phyloP scores from a whole-genome alignment of 2,888 invertebrate species.

The Leptopterna dolabrata region DNA sequence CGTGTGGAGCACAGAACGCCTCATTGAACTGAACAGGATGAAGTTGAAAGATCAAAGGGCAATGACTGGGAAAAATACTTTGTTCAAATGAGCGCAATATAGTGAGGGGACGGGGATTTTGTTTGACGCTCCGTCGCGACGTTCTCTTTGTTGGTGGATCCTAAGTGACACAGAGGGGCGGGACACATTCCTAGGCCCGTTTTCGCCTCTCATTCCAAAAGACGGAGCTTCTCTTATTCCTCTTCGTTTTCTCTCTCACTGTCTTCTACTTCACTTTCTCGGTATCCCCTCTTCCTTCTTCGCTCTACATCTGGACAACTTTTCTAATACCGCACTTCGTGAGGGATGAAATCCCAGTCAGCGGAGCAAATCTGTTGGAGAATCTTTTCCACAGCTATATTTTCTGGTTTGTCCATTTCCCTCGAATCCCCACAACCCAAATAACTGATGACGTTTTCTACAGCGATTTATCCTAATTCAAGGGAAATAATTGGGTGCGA shows the following conservation, averaged over 20 bases:
- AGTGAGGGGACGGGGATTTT: not conserved
- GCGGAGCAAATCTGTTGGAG: not conserved
- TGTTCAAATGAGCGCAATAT: constrained; percentile 27
- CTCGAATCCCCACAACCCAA: not conserved
- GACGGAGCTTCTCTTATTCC: not conserved
- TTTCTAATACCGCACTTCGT: constrained; percentile 35
- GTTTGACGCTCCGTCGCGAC: not conserved
- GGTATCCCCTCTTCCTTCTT: not conserved
- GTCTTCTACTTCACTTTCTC: not conserved
- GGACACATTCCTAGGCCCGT: not conserved
- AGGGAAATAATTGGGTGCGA: no score
- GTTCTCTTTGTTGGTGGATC: not conserved
- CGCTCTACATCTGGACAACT: not conserved
- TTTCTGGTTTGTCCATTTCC: not conserved
- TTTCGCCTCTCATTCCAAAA: not conserved
- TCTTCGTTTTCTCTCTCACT: not conserved
- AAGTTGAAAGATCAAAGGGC: constrained; percentile 34
- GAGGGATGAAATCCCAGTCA: constrained; percentile 17
- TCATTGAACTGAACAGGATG: constrained; percentile 18
- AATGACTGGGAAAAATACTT: constrained; percentile 31
- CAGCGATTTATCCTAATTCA: not conserved
- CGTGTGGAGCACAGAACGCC: not conserved
- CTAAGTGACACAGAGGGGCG: not conserved
- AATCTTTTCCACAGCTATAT: not conserved
- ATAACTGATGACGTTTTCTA: not conserved